phyloP scores from a whole-genome alignment of 1,140 invertebrate genomes.

The Araneus ventricosus region DNA sequence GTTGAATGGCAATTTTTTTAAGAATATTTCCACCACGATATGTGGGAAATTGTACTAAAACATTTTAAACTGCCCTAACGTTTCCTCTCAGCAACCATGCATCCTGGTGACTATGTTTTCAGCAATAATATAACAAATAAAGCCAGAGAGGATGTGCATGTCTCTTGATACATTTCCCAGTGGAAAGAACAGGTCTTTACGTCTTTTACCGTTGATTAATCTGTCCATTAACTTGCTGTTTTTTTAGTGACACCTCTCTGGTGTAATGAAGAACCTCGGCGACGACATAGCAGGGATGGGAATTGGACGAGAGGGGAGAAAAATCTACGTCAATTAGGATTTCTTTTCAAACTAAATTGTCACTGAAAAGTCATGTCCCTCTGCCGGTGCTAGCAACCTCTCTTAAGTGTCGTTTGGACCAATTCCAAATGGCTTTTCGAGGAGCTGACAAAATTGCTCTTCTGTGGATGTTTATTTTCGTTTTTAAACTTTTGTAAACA shows the following conservation, averaged over 20 bases:
- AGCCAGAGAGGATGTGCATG: neutral
- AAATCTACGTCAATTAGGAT: constrained; percentile 45
- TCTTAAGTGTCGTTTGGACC: constrained; percentile 35
- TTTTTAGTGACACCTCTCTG: neutral
- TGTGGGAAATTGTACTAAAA: too few relatives aligned
- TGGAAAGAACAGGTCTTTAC: neutral
- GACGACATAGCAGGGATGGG: constrained; percentile 7
- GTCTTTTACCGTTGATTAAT: neutral
- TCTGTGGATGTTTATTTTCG: constrained; percentile 45
- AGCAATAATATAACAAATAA: neutral
- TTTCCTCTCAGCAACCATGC: neutral
- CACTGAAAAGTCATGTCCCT: constrained; percentile 14
- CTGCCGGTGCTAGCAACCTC: neutral
- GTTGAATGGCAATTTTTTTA: too few relatives aligned
- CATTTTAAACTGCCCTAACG: neutral
- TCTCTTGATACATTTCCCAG: neutral
- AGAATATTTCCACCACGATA: too few relatives aligned
- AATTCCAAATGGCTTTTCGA: constrained; percentile 1
- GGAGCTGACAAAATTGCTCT: neutral
- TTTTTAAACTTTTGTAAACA: constrained; percentile 43
- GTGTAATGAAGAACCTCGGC: neutral
- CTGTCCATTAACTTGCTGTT: neutral
- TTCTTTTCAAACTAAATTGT: constrained; percentile 63
- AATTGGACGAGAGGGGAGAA: neutral
- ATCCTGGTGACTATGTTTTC: neutral